Conservation (phyloP, 2,113 vertebrate species). For the Cephalopterus ornatus region DNA sequence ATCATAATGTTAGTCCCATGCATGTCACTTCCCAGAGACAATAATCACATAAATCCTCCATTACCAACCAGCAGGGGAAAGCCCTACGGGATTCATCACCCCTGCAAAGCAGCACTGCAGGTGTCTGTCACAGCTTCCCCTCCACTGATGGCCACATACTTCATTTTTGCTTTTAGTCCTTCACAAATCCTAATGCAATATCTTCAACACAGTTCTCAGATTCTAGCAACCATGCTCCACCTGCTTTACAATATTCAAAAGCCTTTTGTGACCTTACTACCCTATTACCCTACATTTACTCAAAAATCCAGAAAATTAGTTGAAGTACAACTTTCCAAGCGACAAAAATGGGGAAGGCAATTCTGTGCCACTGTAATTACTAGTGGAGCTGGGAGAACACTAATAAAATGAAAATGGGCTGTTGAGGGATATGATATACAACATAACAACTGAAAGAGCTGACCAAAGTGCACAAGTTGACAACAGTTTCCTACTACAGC, state of each 20-base stretch:
- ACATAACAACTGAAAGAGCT: background rate
- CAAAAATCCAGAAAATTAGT: background rate
- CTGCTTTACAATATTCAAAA: background rate
- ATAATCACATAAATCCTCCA: background rate
- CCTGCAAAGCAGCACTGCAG: background rate
- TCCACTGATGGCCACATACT: background rate
- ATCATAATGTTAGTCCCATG: background rate
- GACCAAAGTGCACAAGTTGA: background rate
- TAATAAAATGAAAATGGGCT: background rate
- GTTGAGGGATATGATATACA: background rate
- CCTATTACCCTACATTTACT: background rate
- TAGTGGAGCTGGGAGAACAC: background rate
- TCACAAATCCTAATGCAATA: background rate
- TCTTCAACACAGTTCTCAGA: background rate
- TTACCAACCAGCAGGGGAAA: background rate
- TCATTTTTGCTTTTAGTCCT: background rate
- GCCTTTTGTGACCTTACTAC: background rate
- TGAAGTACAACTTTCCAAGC: background rate
- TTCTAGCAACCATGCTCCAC: background rate
- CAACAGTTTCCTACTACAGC: background rate
- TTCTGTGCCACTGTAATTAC: background rate
- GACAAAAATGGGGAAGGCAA: background rate
- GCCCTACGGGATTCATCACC: background rate
- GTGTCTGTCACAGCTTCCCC: background rate
- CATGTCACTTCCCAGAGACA: background rate